phyloP scores from a whole-genome alignment of 2,888 invertebrate genomes.

The Villa cingulata region DNA sequence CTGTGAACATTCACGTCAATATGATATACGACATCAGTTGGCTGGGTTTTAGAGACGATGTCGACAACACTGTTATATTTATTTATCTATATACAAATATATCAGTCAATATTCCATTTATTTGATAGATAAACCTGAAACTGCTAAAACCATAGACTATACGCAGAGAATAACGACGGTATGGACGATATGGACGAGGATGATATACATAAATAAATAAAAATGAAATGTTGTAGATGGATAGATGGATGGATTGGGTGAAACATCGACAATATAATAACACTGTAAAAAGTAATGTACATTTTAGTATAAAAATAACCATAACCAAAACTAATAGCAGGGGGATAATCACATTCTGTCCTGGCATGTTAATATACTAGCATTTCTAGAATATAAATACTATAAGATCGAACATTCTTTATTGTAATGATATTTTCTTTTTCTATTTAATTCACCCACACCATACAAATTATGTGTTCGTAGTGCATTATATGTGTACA shows the following conservation, averaged over 20 bases:
- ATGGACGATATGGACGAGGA: too few relatives aligned
- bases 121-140: too few relatives aligned
- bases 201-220: too few relatives aligned
- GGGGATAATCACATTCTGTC: neutral
- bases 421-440: neutral
- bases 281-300: too few relatives aligned
- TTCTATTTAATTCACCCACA: neutral
- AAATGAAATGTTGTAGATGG: neutral
- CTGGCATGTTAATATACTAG: too few relatives aligned
- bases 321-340: neutral
- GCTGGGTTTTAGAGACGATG: neutral
- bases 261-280: neutral
- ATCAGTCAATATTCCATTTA: too few relatives aligned
- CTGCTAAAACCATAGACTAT: too few relatives aligned
- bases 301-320: neutral
- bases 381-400: neutral
- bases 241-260: neutral
- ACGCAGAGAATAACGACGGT: too few relatives aligned
- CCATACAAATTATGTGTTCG: neutral
- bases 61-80: neutral
- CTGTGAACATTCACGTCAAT: neutral
- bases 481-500: too few relatives aligned
- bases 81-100: too few relatives aligned
- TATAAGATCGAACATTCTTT: neutral
- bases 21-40: constrained; percentile 6